phyloP scores from a whole-genome alignment of 2,797 vertebrate genomes.

The Falco columbarius region DNA sequence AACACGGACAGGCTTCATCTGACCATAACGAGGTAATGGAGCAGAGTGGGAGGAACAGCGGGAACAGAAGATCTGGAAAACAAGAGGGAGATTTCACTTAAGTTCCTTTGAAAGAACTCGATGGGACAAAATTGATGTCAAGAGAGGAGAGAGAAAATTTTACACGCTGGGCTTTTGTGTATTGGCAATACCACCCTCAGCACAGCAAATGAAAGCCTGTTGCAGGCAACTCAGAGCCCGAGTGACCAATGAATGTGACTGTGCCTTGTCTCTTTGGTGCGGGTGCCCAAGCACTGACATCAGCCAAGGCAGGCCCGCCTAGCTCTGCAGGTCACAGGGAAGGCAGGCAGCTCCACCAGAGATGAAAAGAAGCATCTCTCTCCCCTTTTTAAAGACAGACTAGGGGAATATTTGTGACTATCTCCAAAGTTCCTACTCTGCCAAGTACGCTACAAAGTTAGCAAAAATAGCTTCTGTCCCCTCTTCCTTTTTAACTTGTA shows the following conservation, averaged over 20 bases:
- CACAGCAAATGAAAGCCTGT: background rate
- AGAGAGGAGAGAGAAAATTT: background rate
- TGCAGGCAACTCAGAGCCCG: background rate
- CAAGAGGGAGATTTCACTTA: background rate
- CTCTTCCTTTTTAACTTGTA: background rate
- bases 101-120: background rate
- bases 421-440: background rate
- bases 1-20: slow-evolving; percentile 95
- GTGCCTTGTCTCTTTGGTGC: background rate
- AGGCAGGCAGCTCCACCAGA: background rate
- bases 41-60: slow-evolving; percentile 97
- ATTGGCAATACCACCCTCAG: background rate
- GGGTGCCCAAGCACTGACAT: background rate
- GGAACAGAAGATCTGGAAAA: slow-evolving; percentile 96
- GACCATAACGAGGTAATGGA: slow-evolving; percentile 94
- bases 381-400: background rate
- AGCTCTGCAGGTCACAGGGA: background rate
- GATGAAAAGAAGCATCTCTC: background rate
- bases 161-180: fast-evolving
- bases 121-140: background rate
- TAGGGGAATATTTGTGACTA: background rate
- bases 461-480: background rate
- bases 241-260: background rate
- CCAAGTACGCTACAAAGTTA: background rate
- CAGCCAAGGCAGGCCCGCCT: background rate